Percentiles rank a stretch among this genome's conserved stretches.
phyloP scores from a whole-genome alignment of 2,797 vertebrate species.

The Ataeniobius toweri region DNA sequence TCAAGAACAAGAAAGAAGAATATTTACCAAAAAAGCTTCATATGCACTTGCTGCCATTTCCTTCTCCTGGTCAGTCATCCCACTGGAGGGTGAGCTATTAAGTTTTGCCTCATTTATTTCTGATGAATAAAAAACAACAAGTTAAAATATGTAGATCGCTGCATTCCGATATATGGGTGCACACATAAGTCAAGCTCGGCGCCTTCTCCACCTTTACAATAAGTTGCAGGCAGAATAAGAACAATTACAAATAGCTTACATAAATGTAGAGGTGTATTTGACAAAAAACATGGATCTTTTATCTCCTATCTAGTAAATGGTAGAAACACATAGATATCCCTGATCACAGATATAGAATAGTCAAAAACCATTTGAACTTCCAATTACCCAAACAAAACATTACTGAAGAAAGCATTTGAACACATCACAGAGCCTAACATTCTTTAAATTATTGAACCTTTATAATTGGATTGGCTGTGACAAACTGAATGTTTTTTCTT shows the following conservation, averaged over 20 bases:
- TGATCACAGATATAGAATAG: neutral
- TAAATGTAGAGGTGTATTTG: neutral
- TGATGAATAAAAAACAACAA: constrained; percentile 54
- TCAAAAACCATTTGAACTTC: neutral
- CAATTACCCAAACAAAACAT: neutral
- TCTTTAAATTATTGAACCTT: no score
- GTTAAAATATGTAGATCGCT: neutral
- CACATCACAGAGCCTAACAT: neutral
- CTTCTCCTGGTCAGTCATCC: constrained; percentile 91
- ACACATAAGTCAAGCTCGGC: neutral
- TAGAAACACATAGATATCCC: neutral
- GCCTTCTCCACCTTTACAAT: neutral
- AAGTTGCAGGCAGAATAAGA: neutral
- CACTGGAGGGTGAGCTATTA: constrained; percentile 84
- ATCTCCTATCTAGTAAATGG: neutral
- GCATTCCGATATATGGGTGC: neutral
- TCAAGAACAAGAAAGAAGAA: neutral
- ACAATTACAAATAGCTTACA: neutral
- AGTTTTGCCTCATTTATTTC: constrained; percentile 89
- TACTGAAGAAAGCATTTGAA: neutral
- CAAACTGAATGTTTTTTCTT: neutral
- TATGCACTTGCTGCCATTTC: constrained; percentile 87
- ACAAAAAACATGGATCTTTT: neutral
- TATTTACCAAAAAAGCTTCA: constrained; percentile 88
- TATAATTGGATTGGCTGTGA: no score